Percentiles rank a stretch among this genome's conserved stretches.
Conservation (phyloP, 2,113 vertebrate genomes). For the Rousettus leschenaultii region DNA sequence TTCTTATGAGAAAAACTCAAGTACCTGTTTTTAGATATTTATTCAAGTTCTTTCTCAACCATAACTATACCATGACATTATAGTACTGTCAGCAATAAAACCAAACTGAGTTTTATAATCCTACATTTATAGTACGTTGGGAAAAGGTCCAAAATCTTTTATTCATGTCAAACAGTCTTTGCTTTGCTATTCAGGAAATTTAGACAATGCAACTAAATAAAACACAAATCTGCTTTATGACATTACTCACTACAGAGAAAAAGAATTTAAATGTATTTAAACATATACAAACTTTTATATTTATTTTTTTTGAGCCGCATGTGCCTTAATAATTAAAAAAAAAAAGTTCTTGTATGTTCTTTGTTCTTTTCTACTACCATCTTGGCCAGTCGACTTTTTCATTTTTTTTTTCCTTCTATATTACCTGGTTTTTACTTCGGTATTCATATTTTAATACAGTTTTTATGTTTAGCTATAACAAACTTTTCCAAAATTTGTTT, state of each 20-base stretch:
- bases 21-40: slow-evolving; percentile 21
- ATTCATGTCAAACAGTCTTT: not conserved
- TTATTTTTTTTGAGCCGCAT: not conserved
- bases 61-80: not conserved
- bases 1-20: not conserved
- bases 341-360: not conserved
- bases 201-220: slow-evolving; percentile 35
- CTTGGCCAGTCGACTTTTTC: not conserved
- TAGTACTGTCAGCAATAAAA: not conserved
- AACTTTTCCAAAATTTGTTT: not conserved
- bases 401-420: not conserved
- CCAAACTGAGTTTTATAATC: slow-evolving; percentile 16
- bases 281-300: not conserved
- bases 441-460: not conserved
- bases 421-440: not conserved
- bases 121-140: not conserved
- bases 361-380: not conserved
- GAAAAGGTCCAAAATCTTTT: not conserved
- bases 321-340: slow-evolving; percentile 35
- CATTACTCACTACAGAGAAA: slow-evolving; percentile 3
- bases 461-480: not conserved
- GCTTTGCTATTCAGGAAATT: slow-evolving; percentile 34
- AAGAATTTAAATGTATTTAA: not conserved
- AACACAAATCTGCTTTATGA: slow-evolving; percentile 1
- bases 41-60: not conserved